phyloP scores from a whole-genome alignment of 2,888 invertebrate genomes.

The Tetanocera ferruginea region DNA sequence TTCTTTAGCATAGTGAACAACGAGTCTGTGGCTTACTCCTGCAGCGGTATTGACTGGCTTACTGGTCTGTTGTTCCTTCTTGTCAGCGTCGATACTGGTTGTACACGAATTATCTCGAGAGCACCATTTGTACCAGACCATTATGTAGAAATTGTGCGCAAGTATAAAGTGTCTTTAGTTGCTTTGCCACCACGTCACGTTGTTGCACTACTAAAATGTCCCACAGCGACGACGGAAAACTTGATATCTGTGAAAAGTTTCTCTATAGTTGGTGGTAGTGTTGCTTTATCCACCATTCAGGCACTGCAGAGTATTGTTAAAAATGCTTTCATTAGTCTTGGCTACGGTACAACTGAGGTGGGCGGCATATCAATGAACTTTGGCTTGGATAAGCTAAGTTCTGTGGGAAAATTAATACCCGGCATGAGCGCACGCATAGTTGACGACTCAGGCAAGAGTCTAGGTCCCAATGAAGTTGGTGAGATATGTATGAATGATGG shows the following conservation, averaged over 20 bases:
- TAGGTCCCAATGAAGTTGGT: slow-evolving; percentile 54
- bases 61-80: neutral
- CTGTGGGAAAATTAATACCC: slow-evolving; percentile 52
- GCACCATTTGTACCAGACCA: slow-evolving; percentile 53
- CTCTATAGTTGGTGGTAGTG: slow-evolving; percentile 54
- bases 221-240: slow-evolving; percentile 50
- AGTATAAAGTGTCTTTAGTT: slow-evolving; percentile 55
- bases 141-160: slow-evolving; percentile 54
- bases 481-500: slow-evolving; percentile 55
- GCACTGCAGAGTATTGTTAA: slow-evolving; percentile 52
- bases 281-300: slow-evolving; percentile 51
- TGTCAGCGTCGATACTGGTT: neutral
- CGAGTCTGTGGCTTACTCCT: slow-evolving; percentile 2
- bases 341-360: slow-evolving; percentile 60
- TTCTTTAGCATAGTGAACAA: neutral
- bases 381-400: slow-evolving; percentile 43
- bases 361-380: slow-evolving; percentile 44
- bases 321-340: slow-evolving; percentile 50
- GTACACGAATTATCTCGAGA: slow-evolving; percentile 40
- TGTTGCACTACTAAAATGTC: slow-evolving; percentile 51
- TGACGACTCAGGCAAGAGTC: slow-evolving; percentile 51
- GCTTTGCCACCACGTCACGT: slow-evolving; percentile 57
- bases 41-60: slow-evolving; percentile 16
- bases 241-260: slow-evolving; percentile 51
- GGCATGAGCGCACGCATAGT: slow-evolving; percentile 54